Base-by-base conservation (phyloP, 2,113 vertebrate species). In the Hypocryptadius cinnamomeus region DNA sequence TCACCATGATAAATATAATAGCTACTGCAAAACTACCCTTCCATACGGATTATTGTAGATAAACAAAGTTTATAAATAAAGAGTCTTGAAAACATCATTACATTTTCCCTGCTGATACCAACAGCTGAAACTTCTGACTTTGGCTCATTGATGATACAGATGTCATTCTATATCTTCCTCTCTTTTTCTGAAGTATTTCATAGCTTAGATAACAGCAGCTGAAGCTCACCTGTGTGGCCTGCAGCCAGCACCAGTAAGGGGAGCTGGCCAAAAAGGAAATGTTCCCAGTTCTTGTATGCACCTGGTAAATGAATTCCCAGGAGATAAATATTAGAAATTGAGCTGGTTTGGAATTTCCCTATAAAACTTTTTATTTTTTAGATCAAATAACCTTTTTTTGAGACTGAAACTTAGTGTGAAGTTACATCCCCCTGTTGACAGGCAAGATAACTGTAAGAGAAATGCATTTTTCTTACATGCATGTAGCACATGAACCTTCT, bases 221-320 rank as follows among this genome's bases (percentile, higher is more conserved):
- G 82, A 95, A 60, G 15, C 76, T 91, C 87, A 96, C 92, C 94
- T 95, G 91, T 4, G 6, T 91, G 92, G 85, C 76, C 19, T 87
- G 31, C 33, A 84, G 87, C 83, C 81, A 89, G 47, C 22, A 65
- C 4, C 51, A 81, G 40, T 25, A 44, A 79, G 44, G 13, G 35
- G 65, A 90, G 59, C 42, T 64, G 57, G 89, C 93, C 92, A 95
- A 79, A 93, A 94, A 92, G 78, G 85, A 95, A 93, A 82, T 80
- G 65, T 95, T 95, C 40, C 54, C 63, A 44, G n/a, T 47, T 74
- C 42, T 69, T 73, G 16, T 65, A 33, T 89, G n/a, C 61, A 76
- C 73, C 71, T 95, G 73, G 82, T 79, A 89, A 89, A 77, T 23
- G 4, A 92, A 91, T 76, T 90, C 86, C 44, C 79, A 84, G 61